These are phyloP conservation scores for Lamproptera curius DNA, from an alignment of 2,888 invertebrate genomes.

Conservation along the genomic window DNA sequence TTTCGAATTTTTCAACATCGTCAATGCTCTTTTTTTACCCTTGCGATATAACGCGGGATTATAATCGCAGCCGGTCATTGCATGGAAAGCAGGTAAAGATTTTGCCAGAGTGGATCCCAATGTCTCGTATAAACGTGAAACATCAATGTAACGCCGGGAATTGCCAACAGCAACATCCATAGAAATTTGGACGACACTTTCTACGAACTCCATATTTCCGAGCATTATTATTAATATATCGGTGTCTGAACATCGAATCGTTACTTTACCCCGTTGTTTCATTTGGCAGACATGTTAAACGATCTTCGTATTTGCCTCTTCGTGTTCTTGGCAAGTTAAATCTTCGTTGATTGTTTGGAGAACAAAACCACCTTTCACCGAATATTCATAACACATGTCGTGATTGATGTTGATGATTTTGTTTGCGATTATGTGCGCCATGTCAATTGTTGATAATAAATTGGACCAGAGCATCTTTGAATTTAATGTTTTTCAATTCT, in stretches of 20 bases:
- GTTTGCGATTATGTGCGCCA: background rate
- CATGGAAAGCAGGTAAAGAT: background rate
- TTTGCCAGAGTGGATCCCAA: background rate
- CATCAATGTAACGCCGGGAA: background rate
- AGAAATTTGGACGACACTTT: background rate
- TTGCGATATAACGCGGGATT: background rate
- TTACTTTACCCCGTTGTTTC: background rate
- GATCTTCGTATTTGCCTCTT: background rate
- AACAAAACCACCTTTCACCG: background rate
- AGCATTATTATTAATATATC: background rate
- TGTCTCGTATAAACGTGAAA: background rate
- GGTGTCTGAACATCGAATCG: background rate
- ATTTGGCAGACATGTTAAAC: background rate
- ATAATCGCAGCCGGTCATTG: background rate
- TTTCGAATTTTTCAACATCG: background rate
- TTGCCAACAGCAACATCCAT: background rate
- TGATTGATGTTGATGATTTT: background rate
- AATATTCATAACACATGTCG: background rate
- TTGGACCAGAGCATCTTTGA: background rate
- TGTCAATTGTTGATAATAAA: background rate
- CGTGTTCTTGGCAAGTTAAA: background rate
- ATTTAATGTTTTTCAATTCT: background rate
- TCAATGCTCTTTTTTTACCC: background rate
- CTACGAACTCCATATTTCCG: background rate
- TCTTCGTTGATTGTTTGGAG: background rate